phyloP scores from a whole-genome alignment of 1,140 invertebrate genomes.

The Pogonus chalceus region DNA sequence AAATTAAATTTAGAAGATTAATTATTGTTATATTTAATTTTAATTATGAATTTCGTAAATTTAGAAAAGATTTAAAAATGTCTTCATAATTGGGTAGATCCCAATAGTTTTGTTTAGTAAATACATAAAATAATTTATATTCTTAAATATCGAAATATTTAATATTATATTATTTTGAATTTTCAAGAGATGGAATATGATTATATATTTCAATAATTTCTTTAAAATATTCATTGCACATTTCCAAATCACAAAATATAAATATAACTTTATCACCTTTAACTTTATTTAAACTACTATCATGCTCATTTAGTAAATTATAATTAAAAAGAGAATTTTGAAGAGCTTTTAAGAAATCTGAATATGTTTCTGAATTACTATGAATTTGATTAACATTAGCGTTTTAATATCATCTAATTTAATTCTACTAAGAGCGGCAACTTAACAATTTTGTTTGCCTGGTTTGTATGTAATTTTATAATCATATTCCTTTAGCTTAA shows the following conservation, averaged over 20 bases:
- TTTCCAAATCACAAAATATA: neutral
- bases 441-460: constrained; percentile 30
- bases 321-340: neutral
- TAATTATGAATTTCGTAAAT: neutral
- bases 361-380: neutral
- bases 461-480: constrained; percentile 37
- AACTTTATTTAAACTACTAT: neutral
- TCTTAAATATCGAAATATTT: neutral
- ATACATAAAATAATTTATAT: neutral
- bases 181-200: neutral
- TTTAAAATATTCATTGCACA: neutral
- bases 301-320: neutral
- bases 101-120: neutral
- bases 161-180: neutral
- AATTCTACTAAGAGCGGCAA: constrained; percentile 24
- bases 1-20: too few species aligned
- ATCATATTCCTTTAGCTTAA: constrained; percentile 31
- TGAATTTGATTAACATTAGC: neutral
- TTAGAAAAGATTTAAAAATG: neutral
- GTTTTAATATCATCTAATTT: neutral
- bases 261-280: neutral
- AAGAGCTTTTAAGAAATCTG: neutral
- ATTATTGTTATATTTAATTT: neutral
- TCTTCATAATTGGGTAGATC: neutral
- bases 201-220: neutral